A percentile compares a stretch with the other conserved stretches of the same genome.
phyloP scores from a whole-genome alignment of 1,140 invertebrate species.

The Scaptomyza graminum region DNA sequence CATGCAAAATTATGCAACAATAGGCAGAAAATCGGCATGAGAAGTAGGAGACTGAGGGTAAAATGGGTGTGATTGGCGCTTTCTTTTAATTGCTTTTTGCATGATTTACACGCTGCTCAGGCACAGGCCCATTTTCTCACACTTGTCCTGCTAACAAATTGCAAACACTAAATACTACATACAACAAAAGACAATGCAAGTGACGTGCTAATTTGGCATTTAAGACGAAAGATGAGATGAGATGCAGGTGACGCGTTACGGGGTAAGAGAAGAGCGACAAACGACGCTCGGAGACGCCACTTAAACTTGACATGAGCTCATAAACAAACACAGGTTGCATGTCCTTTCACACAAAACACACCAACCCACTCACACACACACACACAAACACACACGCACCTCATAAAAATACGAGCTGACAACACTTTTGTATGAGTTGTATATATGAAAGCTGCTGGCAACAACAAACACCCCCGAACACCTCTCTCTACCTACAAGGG shows the following conservation, averaged over 20 bases:
- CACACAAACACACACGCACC: conserved; percentile 47
- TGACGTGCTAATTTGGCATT: conserved; percentile 52
- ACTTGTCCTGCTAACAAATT: conserved; percentile 24
- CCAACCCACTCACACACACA: conserved; percentile 46
- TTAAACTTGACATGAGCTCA: conserved; percentile 71
- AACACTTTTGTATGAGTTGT: conserved; percentile 69
- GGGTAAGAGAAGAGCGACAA: neutral
- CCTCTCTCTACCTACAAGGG: neutral
- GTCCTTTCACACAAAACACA: conserved; percentile 60
- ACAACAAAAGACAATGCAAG: conserved; percentile 43
- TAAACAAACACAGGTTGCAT: conserved; percentile 66
- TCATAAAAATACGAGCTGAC: conserved; percentile 74
- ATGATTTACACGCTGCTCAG: conserved; percentile 47
- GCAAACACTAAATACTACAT: conserved; percentile 28
- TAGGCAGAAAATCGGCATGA: neutral
- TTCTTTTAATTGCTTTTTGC: conserved; percentile 53
- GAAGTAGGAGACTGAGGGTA: neutral
- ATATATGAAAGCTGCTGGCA: conserved; percentile 48
- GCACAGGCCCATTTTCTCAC: conserved; percentile 20
- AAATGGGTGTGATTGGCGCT: neutral
- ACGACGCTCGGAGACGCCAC: conserved; percentile 45
- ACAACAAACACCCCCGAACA: conserved; percentile 13
- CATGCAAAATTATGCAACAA: conserved; percentile 1
- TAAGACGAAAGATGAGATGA: neutral
- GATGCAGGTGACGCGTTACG: neutral